Evolutionary conservation across 2,113 vertebrate genomes (phyloP).

Genomic region (Setophaga coronata): DNA sequence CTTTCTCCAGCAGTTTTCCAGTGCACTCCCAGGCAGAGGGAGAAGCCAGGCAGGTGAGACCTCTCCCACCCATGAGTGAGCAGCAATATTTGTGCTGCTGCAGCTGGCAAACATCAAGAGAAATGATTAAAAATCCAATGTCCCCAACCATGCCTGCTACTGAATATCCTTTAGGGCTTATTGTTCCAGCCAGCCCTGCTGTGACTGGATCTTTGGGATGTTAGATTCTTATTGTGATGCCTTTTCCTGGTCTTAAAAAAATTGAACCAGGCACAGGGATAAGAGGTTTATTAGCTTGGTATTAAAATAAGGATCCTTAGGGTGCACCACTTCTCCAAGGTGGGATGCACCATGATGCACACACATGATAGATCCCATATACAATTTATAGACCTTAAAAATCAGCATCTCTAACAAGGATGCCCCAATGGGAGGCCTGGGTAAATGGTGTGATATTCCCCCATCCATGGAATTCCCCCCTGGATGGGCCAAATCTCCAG

Average conservation of each 20-base stretch:
- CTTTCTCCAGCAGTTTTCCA: background rate
- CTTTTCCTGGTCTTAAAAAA: background rate
- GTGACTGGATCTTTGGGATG: background rate
- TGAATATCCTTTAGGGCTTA: background rate
- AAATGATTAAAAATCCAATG: background rate
- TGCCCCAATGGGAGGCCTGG: background rate
- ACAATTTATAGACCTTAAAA: background rate
- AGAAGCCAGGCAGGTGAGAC: background rate
- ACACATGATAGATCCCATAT: rapidly evolving
- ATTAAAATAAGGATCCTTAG: background rate
- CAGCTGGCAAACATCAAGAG: background rate
- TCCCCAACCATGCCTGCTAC: background rate
- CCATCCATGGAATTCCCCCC: background rate
- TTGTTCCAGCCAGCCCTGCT: background rate
- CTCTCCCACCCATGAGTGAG: background rate
- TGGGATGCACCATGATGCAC: background rate
- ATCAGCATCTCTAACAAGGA: background rate
- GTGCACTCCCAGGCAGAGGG: rapidly evolving
- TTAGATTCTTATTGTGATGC: background rate
- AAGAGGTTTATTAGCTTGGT: background rate
- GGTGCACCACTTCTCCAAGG: background rate
- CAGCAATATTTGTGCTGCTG: background rate
- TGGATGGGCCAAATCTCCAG: background rate
- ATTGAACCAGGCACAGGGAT: background rate
- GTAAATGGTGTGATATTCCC: background rate